Evolutionary conservation across 2,113 vertebrate species (phyloP), one percentile per base, ranked within the genome.

Genomic region (Tyrannus savana): DNA sequence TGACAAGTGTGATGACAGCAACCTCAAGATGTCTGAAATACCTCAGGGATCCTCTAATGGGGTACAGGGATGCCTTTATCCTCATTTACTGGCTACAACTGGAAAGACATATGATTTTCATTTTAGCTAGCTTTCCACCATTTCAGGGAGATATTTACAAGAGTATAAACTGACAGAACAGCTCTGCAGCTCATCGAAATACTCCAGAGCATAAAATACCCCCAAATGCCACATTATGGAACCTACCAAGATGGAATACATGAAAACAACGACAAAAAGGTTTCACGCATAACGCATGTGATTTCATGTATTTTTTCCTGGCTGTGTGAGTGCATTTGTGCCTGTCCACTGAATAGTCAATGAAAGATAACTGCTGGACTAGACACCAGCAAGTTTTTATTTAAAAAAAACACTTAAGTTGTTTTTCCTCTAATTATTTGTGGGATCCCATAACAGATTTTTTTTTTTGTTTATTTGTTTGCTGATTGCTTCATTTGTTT

Each of bases 21-120:
- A 53, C 63, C 42, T 96, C 90, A 86, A 59, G 55, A 96, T 77
- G 60, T 74, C 84, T 95, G 75, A 95, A 93, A 95, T 93, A 85
- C 78, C 78, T 25, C 89, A 88, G 42, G 23, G 74, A 91, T 95
- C 58, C 55, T 91, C 83, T 93, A 91, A 87, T 62, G 82, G 67
- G 31, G 62, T 82, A 53, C 69, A 79, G 84, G 77, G 79, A 94
- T 84, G 71, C 74, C 81, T 85, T 93, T 73, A 76, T 94, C 27
- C 84, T 93, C 82, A 42, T 66, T 83, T 84, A 91, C 78, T 90
- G 46, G 42, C 71, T 93, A 33, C 84, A 80, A 69, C 42, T 85
- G 78, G 82, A 80, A 95, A 85, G 63, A 79, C 94, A 94, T 74
- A 52, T 59, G 82, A 96, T 80, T 92, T 95, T 88, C 85, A 95